phyloP scores from a whole-genome alignment of 2,888 invertebrate species.

The Cephus rjabovi region DNA sequence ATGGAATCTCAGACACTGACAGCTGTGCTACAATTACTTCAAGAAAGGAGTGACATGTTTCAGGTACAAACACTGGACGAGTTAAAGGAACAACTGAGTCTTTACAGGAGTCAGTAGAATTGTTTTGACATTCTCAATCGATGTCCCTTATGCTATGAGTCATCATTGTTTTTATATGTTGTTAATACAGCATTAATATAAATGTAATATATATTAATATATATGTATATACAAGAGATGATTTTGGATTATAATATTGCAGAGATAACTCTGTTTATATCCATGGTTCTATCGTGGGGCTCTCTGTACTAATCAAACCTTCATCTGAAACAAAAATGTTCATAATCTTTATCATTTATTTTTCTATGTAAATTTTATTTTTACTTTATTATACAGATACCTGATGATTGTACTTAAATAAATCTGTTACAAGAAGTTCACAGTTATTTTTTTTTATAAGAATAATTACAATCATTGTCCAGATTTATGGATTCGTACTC shows the following conservation, averaged over 20 bases:
- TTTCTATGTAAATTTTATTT: background rate
- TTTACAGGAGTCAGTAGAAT: slow-evolving; percentile 8
- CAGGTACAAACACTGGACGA: slow-evolving; percentile 14
- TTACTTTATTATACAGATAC: background rate
- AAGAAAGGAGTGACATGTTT: slow-evolving; percentile 14
- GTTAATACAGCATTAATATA: background rate
- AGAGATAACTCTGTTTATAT: background rate
- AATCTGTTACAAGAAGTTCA: too few species aligned
- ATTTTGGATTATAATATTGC: background rate
- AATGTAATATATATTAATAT: background rate
- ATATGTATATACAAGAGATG: background rate
- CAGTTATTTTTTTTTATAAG: background rate
- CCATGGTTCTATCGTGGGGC: background rate
- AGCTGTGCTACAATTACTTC: slow-evolving; percentile 13
- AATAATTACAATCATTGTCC: background rate
- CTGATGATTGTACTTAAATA: background rate
- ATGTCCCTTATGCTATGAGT: background rate
- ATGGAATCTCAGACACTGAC: slow-evolving; percentile 22
- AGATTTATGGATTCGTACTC: background rate
- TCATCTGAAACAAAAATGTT: background rate
- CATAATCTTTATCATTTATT: background rate
- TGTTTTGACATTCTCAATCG: background rate
- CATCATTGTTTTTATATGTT: background rate
- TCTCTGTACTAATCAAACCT: background rate
- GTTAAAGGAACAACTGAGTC: slow-evolving; percentile 12